Percentiles rank a stretch among this genome's conserved stretches.
phyloP scores from a whole-genome alignment of 2,797 vertebrate species.

The Lemur catta region DNA sequence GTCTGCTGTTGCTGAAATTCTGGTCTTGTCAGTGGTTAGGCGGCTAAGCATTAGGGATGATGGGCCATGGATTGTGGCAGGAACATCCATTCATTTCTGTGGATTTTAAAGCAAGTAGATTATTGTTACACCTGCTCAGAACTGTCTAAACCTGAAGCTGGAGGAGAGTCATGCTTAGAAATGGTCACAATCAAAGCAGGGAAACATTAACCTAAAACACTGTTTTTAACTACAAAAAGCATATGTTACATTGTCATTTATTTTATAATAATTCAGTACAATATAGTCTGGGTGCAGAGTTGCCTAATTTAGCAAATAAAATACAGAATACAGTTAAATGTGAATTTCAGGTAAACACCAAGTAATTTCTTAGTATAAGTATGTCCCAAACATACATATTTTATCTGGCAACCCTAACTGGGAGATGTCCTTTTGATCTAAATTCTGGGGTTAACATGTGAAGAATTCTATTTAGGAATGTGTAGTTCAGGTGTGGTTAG shows the following conservation, averaged over 20 bases:
- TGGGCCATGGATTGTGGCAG: not conserved
- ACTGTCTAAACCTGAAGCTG: not conserved
- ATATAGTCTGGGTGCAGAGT: not conserved
- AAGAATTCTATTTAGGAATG: not conserved
- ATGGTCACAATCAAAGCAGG: not conserved
- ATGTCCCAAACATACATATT: not conserved
- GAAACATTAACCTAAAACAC: not conserved
- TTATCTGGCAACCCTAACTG: not conserved
- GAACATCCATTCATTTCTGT: not conserved
- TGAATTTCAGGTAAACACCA: not conserved
- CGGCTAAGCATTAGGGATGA: not conserved
- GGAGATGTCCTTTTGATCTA: not conserved
- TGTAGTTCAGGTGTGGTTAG: not conserved
- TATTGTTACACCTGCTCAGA: not conserved
- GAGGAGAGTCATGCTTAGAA: not conserved
- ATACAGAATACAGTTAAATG: not conserved
- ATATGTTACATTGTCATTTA: not conserved
- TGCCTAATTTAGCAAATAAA: conserved; percentile 19
- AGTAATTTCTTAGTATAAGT: not conserved
- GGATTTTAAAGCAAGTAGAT: not conserved
- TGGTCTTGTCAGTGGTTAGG: not conserved
- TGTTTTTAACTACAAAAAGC: not conserved
- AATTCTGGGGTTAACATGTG: conserved; percentile 13
- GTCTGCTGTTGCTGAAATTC: not conserved
- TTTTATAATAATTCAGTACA: not conserved